phyloP scores from a whole-genome alignment of 2,888 invertebrate species.

The Rugalucina vietnamica region DNA sequence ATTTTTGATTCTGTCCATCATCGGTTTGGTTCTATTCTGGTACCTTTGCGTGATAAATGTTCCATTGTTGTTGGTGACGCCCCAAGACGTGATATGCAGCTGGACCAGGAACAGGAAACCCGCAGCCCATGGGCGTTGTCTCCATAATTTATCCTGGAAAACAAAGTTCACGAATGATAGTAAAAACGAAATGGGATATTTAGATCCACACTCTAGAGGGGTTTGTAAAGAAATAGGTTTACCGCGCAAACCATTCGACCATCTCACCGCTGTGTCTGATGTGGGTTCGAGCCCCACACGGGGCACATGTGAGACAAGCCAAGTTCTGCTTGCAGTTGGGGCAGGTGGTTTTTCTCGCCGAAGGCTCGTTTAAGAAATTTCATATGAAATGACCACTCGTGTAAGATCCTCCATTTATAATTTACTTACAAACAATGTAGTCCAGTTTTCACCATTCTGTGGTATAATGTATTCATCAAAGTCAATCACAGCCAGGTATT shows the following conservation, averaged over 20 bases:
- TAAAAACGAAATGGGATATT: not conserved
- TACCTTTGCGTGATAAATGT: slow-evolving; percentile 17
- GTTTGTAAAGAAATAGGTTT: too few relatives aligned
- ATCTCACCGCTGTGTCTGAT: too few relatives aligned
- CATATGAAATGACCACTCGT: not conserved
- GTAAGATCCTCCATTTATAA: not conserved
- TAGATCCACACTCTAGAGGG: too few relatives aligned
- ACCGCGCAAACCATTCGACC: too few relatives aligned
- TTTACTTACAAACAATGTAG: slow-evolving; percentile 47
- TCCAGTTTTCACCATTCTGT: slow-evolving; percentile 5
- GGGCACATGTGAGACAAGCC: too few relatives aligned
- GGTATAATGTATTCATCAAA: slow-evolving; percentile 56
- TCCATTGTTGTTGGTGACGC: slow-evolving; percentile 20
- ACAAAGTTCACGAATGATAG: not conserved
- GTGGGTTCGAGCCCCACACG: too few relatives aligned
- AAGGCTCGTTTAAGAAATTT: not conserved
- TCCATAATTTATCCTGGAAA: slow-evolving; percentile 44
- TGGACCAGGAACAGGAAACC: slow-evolving; percentile 47
- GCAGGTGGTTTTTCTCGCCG: too few relatives aligned
- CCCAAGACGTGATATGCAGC: slow-evolving; percentile 55
- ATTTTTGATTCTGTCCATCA: slow-evolving; percentile 48
- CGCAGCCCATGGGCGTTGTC: slow-evolving; percentile 36
- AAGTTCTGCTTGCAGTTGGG: too few relatives aligned
- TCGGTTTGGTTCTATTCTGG: slow-evolving; percentile 41
- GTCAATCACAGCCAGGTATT: slow-evolving; percentile 45